Conservation (phyloP, 1,140 invertebrate species). For the Chionoecetes opilio region DNA sequence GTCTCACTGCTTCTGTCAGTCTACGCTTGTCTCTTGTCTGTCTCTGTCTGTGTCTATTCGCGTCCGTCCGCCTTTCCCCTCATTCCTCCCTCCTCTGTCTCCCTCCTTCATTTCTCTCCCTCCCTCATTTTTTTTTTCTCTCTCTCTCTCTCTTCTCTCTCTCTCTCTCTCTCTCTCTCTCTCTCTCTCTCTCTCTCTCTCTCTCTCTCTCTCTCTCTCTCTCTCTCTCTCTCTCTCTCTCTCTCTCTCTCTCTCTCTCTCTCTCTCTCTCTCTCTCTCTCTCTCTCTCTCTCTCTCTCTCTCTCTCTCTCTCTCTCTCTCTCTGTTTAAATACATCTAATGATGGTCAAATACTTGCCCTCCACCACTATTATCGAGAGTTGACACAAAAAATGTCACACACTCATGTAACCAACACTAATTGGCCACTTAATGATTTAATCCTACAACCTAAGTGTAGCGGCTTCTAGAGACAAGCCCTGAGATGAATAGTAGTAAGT, state of each 20-base stretch:
- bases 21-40: neutral
- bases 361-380: neutral
- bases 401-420: neutral
- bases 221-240: slow-evolving; percentile 45
- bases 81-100: neutral
- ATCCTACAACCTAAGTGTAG: neutral
- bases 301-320: slow-evolving; percentile 50
- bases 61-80: slow-evolving; percentile 42
- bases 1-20: slow-evolving; percentile 21
- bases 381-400: neutral
- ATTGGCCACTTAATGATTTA: neutral
- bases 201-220: slow-evolving; percentile 14
- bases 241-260: slow-evolving; percentile 49
- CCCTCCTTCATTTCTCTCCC: slow-evolving; percentile 2
- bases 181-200: slow-evolving; percentile 48
- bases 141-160: neutral
- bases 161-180: too few relatives aligned
- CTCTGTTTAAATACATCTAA: neutral
- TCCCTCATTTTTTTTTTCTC: neutral
- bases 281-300: slow-evolving; percentile 49
- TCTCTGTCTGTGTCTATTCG: neutral
- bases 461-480: neutral
- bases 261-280: slow-evolving; percentile 48
- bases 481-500: slow-evolving; percentile 42
- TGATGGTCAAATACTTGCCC: neutral